A percentile compares a stretch with the other conserved stretches of the same genome.
Conservation (phyloP, 92 coral and sea anemone genomes). For the Blastomussa wellsi region DNA sequence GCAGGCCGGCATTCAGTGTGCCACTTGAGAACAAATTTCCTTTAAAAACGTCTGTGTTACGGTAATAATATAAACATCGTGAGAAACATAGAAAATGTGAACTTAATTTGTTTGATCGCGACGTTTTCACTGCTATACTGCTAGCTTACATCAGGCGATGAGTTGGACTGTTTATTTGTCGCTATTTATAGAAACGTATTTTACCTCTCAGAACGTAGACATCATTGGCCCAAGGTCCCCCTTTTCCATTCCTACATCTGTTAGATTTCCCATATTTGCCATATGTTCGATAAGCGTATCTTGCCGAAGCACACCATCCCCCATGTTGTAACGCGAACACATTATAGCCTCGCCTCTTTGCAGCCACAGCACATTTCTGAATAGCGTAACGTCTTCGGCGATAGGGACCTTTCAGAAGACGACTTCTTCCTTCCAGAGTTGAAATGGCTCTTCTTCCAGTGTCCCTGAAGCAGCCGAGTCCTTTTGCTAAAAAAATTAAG, state of each 20-base stretch:
- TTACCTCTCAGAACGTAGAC: conserved; percentile 62
- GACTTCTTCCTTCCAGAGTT: conserved; percentile 34
- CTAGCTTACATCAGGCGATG: no score
- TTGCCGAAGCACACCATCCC: conserved; percentile 59
- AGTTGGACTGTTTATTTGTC: no score
- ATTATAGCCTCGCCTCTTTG: conserved; percentile 40
- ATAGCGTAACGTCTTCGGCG: conserved; percentile 42
- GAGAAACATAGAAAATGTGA: no score
- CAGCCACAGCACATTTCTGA: conserved; percentile 54
- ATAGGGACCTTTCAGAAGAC: conserved; percentile 38
- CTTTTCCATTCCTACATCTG: conserved; percentile 48
- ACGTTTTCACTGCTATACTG: no score
- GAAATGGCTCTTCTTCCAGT: conserved; percentile 41
- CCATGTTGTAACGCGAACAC: conserved; percentile 53
- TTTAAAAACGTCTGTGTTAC: no score
- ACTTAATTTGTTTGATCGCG: no score
- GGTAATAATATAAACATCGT: no score
- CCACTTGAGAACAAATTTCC: no score
- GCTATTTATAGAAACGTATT: no score
- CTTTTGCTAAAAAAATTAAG: conserved; percentile 14
- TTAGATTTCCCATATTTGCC: conserved; percentile 46
- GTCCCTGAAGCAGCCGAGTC: conserved; percentile 42
- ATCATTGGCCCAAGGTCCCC: conserved; percentile 69
- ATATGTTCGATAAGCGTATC: conserved; percentile 32
- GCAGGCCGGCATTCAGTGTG: no score